A percentile compares a stretch with the other conserved stretches of the same genome.
Conservation (phyloP, 2,797 vertebrate species). For the Sebastes paucispinis region DNA sequence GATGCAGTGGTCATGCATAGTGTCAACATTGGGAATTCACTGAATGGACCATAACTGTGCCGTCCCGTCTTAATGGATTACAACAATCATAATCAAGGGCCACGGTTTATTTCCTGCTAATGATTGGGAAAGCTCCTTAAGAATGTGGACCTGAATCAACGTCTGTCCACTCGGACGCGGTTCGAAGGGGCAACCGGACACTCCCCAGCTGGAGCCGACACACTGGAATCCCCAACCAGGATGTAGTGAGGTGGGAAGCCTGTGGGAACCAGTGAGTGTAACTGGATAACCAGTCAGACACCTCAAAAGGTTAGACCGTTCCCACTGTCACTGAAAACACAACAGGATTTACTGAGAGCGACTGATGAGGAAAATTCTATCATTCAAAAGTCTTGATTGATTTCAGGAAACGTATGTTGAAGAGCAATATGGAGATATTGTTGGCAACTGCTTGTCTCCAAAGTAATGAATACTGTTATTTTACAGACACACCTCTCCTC, state of each 20-base stretch:
- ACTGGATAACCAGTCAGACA: slow-evolving; percentile 42
- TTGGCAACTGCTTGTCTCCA: neutral
- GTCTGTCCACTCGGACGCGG: slow-evolving; percentile 8
- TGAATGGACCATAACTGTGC: neutral
- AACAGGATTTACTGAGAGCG: neutral
- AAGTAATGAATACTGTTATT: neutral
- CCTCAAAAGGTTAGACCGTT: slow-evolving; percentile 30
- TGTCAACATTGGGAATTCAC: slow-evolving; percentile 20
- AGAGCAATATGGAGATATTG: neutral
- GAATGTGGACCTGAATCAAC: slow-evolving; percentile 13
- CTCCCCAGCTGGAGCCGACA: slow-evolving; percentile 48
- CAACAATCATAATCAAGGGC: neutral
- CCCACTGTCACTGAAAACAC: slow-evolving; percentile 18
- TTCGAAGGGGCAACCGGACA: slow-evolving; percentile 19
- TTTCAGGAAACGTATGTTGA: neutral
- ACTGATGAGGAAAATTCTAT: neutral
- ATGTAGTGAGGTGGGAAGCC: slow-evolving; percentile 23
- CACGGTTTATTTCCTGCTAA: too few relatives aligned
- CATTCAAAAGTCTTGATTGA: neutral
- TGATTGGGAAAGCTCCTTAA: neutral
- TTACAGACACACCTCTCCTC: neutral
- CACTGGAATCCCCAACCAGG: slow-evolving; percentile 52
- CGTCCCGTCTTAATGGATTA: neutral
- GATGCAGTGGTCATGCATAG: slow-evolving; percentile 29
- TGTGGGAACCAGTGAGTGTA: slow-evolving; percentile 56